phyloP scores from a whole-genome alignment of 2,797 vertebrate species.

The Muraenolepis orangiensis region DNA sequence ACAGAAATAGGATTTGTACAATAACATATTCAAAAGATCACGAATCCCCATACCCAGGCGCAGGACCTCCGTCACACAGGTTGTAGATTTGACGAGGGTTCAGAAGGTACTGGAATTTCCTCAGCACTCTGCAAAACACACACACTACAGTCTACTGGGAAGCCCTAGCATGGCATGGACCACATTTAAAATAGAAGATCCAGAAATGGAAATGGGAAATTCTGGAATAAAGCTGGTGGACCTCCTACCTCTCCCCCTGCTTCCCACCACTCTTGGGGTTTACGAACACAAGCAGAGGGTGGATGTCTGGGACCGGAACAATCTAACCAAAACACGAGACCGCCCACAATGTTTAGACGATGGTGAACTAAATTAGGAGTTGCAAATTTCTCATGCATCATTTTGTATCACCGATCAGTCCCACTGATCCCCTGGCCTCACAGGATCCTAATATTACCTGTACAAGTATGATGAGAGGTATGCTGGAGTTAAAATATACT shows the following conservation, averaged over 20 bases:
- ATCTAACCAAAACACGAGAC: slow-evolving; percentile 65
- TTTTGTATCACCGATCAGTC: neutral
- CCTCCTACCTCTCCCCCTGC: slow-evolving; percentile 84
- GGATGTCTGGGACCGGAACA: slow-evolving; percentile 74
- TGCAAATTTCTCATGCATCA: neutral
- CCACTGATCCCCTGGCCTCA: neutral
- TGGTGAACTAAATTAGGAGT: neutral
- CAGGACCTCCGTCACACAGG: slow-evolving; percentile 81
- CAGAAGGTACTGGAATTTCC: slow-evolving; percentile 88
- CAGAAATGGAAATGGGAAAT: neutral
- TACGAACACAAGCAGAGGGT: slow-evolving; percentile 90
- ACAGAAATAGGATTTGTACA: neutral
- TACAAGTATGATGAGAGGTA: neutral
- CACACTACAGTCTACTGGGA: slow-evolving; percentile 3
- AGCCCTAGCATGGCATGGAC: neutral
- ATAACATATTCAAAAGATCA: neutral
- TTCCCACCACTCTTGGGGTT: slow-evolving; percentile 95
- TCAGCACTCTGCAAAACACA: slow-evolving; percentile 77
- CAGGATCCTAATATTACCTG: neutral
- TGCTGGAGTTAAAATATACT: neutral
- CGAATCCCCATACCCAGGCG: slow-evolving; percentile 75
- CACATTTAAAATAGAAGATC: neutral
- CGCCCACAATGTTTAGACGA: neutral
- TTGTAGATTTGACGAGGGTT: slow-evolving; percentile 93
- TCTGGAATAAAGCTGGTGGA: neutral